A percentile compares a stretch with the other conserved stretches of the same genome.
phyloP scores from a whole-genome alignment of 1,140 invertebrate species.

The Yoshiicerus persimilis region DNA sequence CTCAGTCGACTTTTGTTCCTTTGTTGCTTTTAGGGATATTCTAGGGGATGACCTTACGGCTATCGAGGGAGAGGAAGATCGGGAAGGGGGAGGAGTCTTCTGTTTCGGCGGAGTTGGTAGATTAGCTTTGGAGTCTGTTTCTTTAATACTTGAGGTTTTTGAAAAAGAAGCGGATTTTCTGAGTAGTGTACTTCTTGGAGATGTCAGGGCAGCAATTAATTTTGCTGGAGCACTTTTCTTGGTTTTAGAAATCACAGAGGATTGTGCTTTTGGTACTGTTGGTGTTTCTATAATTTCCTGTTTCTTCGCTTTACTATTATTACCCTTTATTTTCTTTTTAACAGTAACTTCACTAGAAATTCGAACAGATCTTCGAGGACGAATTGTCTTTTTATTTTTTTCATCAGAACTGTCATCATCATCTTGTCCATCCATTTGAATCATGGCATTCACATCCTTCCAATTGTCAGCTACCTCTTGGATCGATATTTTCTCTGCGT shows the following conservation, averaged over 20 bases:
- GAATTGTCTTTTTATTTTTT: neutral
- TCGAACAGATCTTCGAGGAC: neutral
- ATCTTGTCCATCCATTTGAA: constrained; percentile 6
- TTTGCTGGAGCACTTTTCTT: neutral
- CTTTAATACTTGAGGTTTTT: neutral
- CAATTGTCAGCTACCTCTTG: neutral
- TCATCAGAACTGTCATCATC: neutral
- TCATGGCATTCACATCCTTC: neutral
- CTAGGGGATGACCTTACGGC: neutral
- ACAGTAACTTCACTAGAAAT: neutral
- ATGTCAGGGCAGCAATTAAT: neutral
- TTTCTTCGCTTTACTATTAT: neutral
- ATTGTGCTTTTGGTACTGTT: neutral
- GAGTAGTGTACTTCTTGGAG: neutral
- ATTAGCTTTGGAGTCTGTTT: neutral
- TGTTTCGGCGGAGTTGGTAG: neutral
- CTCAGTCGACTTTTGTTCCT: neutral
- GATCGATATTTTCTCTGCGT: neutral
- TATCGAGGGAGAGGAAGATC: neutral
- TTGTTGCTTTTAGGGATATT: neutral
- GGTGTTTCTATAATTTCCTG: neutral
- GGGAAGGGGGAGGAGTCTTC: neutral
- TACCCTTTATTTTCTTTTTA: neutral
- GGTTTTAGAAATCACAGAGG: neutral
- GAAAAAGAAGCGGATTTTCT: neutral